Percentiles rank a stretch among this genome's conserved stretches.
phyloP scores from a whole-genome alignment of 2,113 vertebrate genomes.

The Prunella fulvescens region DNA sequence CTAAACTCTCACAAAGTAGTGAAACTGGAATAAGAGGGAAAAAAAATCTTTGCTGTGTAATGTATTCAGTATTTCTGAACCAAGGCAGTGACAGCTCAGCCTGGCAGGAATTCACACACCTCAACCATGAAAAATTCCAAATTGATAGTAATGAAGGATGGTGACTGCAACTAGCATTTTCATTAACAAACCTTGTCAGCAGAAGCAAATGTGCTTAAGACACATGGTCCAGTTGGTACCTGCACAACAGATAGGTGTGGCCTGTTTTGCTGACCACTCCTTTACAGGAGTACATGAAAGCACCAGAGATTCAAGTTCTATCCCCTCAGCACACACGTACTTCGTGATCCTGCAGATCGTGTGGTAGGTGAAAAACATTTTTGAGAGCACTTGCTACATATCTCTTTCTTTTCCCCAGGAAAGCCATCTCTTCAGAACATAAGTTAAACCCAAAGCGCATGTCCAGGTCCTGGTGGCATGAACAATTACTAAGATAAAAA shows the following conservation, averaged over 20 bases:
- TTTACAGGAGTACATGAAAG: background rate
- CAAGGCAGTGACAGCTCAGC: background rate
- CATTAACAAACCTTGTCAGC: background rate
- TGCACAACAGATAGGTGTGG: background rate
- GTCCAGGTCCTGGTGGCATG: constrained; percentile 61
- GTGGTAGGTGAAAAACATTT: constrained; percentile 74
- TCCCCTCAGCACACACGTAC: constrained; percentile 35
- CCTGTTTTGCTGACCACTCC: background rate
- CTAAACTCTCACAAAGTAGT: background rate
- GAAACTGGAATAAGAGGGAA: background rate
- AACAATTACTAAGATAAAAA: constrained; percentile 44
- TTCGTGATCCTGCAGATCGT: constrained; percentile 66
- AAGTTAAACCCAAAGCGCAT: constrained; percentile 81
- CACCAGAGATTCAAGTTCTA: background rate
- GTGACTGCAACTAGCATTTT: background rate
- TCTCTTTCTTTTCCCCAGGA: constrained; percentile 76
- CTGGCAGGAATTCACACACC: background rate
- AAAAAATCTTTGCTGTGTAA: background rate
- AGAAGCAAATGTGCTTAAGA: background rate
- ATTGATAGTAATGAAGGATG: background rate
- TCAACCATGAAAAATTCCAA: background rate
- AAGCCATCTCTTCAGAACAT: constrained; percentile 76
- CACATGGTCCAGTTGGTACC: background rate
- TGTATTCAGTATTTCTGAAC: background rate
- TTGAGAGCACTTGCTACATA: constrained; percentile 73